Evolutionary conservation across 2,888 invertebrate genomes (phyloP).

Genomic region (Ichneumoninae sp.): DNA sequence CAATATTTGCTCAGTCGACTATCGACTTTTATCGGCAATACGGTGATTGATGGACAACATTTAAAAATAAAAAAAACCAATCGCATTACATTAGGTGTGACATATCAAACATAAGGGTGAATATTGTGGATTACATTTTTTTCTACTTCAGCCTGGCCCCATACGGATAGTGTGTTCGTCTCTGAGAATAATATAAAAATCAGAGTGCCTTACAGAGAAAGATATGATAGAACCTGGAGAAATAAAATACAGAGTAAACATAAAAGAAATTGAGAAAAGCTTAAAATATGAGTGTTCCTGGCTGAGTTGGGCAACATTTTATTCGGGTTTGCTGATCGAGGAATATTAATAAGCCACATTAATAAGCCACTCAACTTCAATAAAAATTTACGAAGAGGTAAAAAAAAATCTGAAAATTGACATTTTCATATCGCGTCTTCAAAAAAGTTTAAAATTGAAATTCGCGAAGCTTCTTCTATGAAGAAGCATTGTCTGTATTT

Average conservation of each 20-base stretch:
- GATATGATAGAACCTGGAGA: constrained; percentile 9
- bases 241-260: constrained; percentile 15
- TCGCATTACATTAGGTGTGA: constrained; percentile 27
- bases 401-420: no score
- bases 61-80: constrained; percentile 26
- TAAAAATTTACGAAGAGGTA: background rate
- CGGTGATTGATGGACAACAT: constrained; percentile 16
- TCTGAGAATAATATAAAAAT: constrained; percentile 51
- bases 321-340: background rate
- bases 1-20: constrained; percentile 35
- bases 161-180: constrained; percentile 40
- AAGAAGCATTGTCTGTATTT: no score
- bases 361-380: background rate
- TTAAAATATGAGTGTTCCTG: background rate
- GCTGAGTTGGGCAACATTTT: background rate
- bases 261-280: constrained; percentile 12
- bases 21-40: background rate
- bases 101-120: constrained; percentile 41
- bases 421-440: no score
- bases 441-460: no score
- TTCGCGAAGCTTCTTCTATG: no score
- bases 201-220: constrained; percentile 30
- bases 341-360: background rate
- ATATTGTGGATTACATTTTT: constrained; percentile 13
- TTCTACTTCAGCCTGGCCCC: constrained; percentile 26